Evolutionary conservation across 2,888 invertebrate genomes (phyloP).

Genomic region (Noctua pronuba): DNA sequence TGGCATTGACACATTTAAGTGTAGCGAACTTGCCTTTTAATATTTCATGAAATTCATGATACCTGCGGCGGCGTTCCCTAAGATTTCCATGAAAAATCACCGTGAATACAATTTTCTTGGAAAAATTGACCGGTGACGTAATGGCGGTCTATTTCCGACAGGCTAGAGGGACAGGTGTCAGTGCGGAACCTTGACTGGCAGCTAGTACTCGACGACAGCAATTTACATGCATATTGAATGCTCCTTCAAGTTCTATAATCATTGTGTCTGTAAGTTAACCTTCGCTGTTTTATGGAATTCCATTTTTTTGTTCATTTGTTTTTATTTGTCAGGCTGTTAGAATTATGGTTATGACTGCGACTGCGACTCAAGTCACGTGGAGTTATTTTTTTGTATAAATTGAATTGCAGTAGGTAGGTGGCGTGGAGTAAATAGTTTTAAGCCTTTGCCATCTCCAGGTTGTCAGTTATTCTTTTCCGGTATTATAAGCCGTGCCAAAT

Average conservation of each 20-base stretch:
- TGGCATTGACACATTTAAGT: constrained; percentile 84
- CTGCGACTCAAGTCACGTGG: neutral
- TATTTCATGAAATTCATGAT: constrained; percentile 72
- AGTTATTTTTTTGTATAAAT: neutral
- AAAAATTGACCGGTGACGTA: constrained; percentile 57
- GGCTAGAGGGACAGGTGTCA: constrained; percentile 57
- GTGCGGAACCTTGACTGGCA: constrained; percentile 47
- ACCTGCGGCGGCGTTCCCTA: constrained; percentile 46
- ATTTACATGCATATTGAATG: constrained; percentile 65
- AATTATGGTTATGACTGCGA: constrained; percentile 3
- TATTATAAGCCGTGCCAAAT: neutral
- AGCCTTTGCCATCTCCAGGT: neutral
- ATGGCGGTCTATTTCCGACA: constrained; percentile 39
- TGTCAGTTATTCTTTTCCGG: neutral
- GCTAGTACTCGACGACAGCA: constrained; percentile 48
- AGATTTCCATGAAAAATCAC: constrained; percentile 74
- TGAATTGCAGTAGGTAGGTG: neutral
- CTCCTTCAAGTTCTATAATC: constrained; percentile 45
- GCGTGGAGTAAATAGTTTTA: neutral
- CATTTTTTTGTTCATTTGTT: constrained; percentile 6
- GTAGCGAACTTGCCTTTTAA: constrained; percentile 76
- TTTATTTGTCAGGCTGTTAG: constrained; percentile 17
- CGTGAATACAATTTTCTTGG: constrained; percentile 61
- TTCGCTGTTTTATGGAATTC: constrained; percentile 21
- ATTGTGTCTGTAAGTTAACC: constrained; percentile 27